Base-by-base conservation (phyloP, 1,140 invertebrate species). In the Vanessa tameamea region DNA sequence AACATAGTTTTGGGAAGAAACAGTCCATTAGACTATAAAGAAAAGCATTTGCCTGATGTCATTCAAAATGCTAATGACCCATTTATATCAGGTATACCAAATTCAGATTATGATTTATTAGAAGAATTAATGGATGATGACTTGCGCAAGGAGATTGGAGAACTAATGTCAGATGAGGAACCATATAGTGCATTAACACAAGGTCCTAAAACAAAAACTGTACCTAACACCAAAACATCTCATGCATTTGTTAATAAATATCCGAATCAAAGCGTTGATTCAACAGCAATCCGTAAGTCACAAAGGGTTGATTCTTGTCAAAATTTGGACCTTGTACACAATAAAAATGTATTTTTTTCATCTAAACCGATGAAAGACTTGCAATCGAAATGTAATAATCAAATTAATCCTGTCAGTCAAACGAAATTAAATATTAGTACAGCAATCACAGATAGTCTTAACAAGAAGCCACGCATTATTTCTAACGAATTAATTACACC, bases 91-190 rank as follows among this genome's bases (percentile, higher is more conserved):
- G 84, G 83, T 9, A 84, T 87, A 77, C 82, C 73, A 0, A 88
- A 86, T 77, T 86, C 87, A 14, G 90, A 92, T 67, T 91, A 89
- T 72, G 89, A 91, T 74, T 72, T 92, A 15, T 72, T 92, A 78
- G 89, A 88, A 51, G 91, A 91, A 78, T 78, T 91, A 55, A 90
- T 92, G 82, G 90, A 91, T 73, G 89, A 92, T 69, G 91, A 92
- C 43, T 75, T 92, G 47, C 81, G 87, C 14, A 82, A 88, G 82
- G 91, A 92, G 86, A 88, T 92, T n/a, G 85, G 87, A 0, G 91
- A 92, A 77, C 64, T 89, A 20, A 84, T 80, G 48, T 88, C 85
- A 26, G 90, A 92, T 75, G 90, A 92, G n/a, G 88, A 91, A 76
- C 64, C 59, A 11, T 80, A 76, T 72, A 26, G 69, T 16, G n/a